Evolutionary conservation across 2,797 vertebrate species (phyloP).

Genomic region (Cephalopachus bancanus): DNA sequence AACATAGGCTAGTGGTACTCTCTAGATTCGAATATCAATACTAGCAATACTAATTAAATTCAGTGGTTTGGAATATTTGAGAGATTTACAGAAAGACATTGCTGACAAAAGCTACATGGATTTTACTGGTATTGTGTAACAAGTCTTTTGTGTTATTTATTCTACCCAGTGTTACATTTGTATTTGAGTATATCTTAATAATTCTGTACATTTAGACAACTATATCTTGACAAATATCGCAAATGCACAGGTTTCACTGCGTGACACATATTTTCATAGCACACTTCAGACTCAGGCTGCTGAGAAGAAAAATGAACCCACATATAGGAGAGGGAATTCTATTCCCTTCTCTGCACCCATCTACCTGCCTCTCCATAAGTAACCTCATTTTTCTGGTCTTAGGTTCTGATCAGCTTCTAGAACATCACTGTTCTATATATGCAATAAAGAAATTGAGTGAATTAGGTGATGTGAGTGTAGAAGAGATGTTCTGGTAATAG

Average conservation of each 20-base stretch:
- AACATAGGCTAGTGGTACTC: neutral
- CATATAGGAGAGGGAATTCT: neutral
- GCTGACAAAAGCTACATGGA: neutral
- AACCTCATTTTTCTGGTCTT: neutral
- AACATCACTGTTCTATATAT: neutral
- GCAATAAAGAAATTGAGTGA: neutral
- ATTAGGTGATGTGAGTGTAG: neutral
- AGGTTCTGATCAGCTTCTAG: neutral
- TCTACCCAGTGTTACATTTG: neutral
- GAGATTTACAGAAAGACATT: neutral
- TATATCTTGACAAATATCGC: neutral
- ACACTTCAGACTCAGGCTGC: neutral
- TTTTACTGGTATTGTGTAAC: neutral
- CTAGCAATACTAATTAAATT: neutral
- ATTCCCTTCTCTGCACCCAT: neutral
- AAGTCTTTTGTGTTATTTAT: slow-evolving; percentile 26
- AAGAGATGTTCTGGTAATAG: neutral
- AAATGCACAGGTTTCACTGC: neutral
- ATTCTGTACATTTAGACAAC: slow-evolving; percentile 34
- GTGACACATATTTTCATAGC: neutral
- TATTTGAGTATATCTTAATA: slow-evolving; percentile 29
- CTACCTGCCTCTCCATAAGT: too few relatives aligned
- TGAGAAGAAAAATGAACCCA: slow-evolving; percentile 7
- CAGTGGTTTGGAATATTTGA: neutral
- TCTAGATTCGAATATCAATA: neutral